Percentiles rank a stretch among this genome's conserved stretches.
Conservation (phyloP, 2,113 vertebrate genomes). For the Myotis davidii region DNA sequence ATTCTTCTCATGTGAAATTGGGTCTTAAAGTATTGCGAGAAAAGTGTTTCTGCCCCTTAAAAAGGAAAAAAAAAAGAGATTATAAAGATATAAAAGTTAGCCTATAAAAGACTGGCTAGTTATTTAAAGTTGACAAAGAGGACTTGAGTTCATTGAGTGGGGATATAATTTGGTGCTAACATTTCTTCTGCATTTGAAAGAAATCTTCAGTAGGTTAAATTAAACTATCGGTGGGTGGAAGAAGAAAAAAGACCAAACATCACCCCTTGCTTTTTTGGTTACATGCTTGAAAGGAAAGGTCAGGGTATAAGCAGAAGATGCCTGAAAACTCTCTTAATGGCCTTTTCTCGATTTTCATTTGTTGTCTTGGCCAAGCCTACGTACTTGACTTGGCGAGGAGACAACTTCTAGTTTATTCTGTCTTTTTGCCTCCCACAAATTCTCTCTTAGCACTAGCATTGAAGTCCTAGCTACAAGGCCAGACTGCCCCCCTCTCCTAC, state of each 20-base stretch:
- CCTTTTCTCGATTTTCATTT: neutral
- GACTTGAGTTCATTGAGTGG: neutral
- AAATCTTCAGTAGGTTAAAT: neutral
- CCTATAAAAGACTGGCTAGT: neutral
- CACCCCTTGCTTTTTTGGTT: neutral
- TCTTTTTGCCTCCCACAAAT: neutral
- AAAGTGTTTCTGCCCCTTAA: neutral
- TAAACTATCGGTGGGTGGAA: neutral
- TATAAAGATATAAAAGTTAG: neutral
- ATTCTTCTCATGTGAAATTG: constrained; percentile 2
- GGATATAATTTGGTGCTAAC: constrained; percentile 8
- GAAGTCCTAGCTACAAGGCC: neutral
- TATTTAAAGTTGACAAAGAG: neutral
- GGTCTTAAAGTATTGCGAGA: neutral
- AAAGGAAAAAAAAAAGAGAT: neutral
- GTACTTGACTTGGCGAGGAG: neutral
- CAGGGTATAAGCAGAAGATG: neutral
- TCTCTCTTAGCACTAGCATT: neutral
- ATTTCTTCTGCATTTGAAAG: neutral
- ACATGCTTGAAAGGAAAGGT: neutral
- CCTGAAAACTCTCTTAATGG: neutral
- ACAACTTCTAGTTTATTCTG: neutral
- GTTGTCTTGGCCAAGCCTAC: neutral
- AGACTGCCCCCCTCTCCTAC: neutral
- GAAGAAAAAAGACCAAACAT: neutral